Evolutionary conservation across 2,113 vertebrate species (phyloP).

Genomic region (Melanocharis versteri): DNA sequence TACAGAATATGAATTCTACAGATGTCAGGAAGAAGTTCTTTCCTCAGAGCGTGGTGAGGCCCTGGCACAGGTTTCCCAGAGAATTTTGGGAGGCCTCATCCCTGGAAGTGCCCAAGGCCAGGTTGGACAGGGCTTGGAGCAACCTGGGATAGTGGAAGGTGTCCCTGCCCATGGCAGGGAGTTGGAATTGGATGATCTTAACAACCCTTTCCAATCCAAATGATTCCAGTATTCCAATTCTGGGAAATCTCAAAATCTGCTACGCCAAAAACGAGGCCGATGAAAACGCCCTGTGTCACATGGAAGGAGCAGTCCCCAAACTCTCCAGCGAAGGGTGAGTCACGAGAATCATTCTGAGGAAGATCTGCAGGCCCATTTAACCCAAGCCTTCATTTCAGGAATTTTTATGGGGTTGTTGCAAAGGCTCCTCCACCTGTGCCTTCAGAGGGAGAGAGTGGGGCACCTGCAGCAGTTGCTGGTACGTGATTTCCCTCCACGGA

Average conservation of each 20-base stretch:
- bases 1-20: background rate
- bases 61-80: background rate
- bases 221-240: background rate
- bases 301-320: background rate
- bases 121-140: background rate
- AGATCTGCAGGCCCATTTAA: background rate
- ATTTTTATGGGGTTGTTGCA: background rate
- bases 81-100: background rate
- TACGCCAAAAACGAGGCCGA: rapidly evolving
- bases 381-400: background rate
- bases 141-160: background rate
- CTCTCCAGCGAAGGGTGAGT: background rate
- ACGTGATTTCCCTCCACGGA: background rate
- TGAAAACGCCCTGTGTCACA: rapidly evolving
- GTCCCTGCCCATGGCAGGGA: background rate
- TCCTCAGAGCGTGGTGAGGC: background rate
- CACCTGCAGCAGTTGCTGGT: background rate
- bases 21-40: background rate
- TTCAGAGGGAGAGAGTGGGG: background rate
- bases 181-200: background rate
- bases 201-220: background rate
- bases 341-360: background rate
- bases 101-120: background rate
- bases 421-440: background rate
- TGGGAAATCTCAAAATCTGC: background rate